Evolutionary conservation across 2,797 vertebrate genomes (phyloP).

Genomic region (Syndactyla subalaris): DNA sequence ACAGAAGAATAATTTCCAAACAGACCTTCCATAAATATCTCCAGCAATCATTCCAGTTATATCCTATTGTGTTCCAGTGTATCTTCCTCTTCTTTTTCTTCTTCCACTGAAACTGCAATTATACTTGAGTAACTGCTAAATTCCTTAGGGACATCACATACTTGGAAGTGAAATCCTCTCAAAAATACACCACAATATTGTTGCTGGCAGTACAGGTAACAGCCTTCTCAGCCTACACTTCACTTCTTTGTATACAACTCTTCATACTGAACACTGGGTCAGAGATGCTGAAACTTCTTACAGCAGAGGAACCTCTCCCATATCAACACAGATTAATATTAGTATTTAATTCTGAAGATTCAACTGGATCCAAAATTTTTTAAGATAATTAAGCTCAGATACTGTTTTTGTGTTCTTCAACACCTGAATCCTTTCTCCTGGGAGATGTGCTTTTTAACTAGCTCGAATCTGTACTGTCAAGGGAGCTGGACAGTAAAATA

Average conservation of each 20-base stretch:
- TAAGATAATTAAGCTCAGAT: background rate
- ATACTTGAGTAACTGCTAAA: background rate
- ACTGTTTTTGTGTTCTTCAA: background rate
- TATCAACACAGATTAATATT: background rate
- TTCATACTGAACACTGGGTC: background rate
- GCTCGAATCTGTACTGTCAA: background rate
- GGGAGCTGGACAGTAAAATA: constrained; percentile 13
- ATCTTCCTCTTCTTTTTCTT: background rate
- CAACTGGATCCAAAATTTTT: background rate
- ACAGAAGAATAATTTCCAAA: background rate
- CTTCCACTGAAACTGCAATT: background rate
- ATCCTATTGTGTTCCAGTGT: background rate
- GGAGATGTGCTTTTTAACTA: background rate
- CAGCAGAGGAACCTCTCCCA: background rate
- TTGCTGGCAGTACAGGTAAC: background rate
- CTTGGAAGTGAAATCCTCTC: background rate
- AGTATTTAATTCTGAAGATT: background rate
- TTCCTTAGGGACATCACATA: background rate
- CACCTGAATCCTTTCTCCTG: background rate
- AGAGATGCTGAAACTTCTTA: background rate
- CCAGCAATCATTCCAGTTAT: background rate
- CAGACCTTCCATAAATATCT: background rate
- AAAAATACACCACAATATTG: background rate
- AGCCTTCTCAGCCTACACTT: background rate
- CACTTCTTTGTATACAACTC: background rate